Percentiles rank a stretch among this genome's conserved stretches.
phyloP scores from a whole-genome alignment of 2,113 vertebrate genomes.

The Forbesichthys papilliferus region DNA sequence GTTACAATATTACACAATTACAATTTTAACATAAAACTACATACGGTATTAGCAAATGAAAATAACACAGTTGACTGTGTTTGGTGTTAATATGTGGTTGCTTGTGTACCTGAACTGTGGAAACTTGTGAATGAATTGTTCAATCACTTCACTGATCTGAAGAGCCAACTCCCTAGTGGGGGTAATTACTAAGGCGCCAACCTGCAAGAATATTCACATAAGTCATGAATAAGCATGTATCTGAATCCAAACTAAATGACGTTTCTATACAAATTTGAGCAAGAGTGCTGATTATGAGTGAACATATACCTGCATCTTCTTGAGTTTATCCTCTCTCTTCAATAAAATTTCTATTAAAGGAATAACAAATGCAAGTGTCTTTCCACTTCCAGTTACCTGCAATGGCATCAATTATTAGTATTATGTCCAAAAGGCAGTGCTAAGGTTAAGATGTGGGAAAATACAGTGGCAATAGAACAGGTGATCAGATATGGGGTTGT shows the following conservation, averaged over 20 bases:
- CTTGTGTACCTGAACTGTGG: slow-evolving; percentile 84
- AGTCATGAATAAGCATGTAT: neutral
- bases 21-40: neutral
- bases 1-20: neutral
- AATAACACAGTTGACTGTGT: too few species aligned
- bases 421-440: neutral
- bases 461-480: too few species aligned
- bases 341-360: slow-evolving; percentile 90
- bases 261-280: neutral
- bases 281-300: neutral
- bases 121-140: slow-evolving; percentile 82
- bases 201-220: slow-evolving; percentile 64
- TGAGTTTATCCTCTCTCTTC: slow-evolving; percentile 87
- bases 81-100: neutral
- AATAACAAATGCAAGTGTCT: slow-evolving; percentile 94
- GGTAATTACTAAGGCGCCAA: slow-evolving; percentile 91
- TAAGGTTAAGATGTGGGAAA: neutral
- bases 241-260: too few species aligned
- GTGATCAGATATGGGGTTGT: too few species aligned
- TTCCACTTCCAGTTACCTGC: slow-evolving; percentile 95
- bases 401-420: neutral
- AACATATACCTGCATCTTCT: slow-evolving; percentile 86
- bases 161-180: slow-evolving; percentile 91
- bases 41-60: too few species aligned
- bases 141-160: slow-evolving; percentile 91